Evolutionary conservation across 2,797 vertebrate genomes (phyloP).

Genomic region (Manis crassicaudata): DNA sequence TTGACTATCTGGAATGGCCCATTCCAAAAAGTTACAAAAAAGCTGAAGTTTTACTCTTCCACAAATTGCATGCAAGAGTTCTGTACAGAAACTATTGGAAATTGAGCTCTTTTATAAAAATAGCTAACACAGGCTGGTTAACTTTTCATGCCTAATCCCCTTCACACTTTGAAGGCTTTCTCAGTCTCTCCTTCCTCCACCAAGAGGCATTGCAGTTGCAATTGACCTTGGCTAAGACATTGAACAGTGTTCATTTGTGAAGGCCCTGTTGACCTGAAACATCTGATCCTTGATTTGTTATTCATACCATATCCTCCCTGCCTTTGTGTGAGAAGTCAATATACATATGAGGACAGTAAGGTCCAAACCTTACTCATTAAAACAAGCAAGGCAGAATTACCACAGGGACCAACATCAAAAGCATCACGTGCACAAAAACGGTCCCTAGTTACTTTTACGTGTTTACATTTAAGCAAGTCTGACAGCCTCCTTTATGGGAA

Average conservation of each 20-base stretch:
- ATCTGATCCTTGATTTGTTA: conserved; percentile 68
- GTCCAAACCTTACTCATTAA: conserved; percentile 49
- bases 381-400: conserved; percentile 21
- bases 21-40: not conserved
- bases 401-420: conserved; percentile 47
- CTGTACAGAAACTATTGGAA: conserved; percentile 33
- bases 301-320: conserved; percentile 58
- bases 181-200: conserved; percentile 30
- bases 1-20: not conserved
- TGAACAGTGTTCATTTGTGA: conserved; percentile 49
- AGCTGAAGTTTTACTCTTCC: conserved; percentile 3
- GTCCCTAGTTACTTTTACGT: conserved; percentile 35
- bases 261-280: conserved; percentile 58
- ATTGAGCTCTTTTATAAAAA: conserved; percentile 18
- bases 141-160: conserved; percentile 28
- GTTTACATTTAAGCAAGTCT: conserved; percentile 54
- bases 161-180: conserved; percentile 37
- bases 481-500: not conserved
- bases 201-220: conserved; percentile 18
- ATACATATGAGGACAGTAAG: conserved; percentile 45
- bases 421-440: not conserved
- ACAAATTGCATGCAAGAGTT: conserved; percentile 21
- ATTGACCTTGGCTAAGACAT: conserved; percentile 42
- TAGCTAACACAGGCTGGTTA: not conserved
- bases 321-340: conserved; percentile 58